A percentile compares a stretch with the other conserved stretches of the same genome.
Conservation (phyloP, 2,113 vertebrate genomes). For the Neotragus pygmaeus region DNA sequence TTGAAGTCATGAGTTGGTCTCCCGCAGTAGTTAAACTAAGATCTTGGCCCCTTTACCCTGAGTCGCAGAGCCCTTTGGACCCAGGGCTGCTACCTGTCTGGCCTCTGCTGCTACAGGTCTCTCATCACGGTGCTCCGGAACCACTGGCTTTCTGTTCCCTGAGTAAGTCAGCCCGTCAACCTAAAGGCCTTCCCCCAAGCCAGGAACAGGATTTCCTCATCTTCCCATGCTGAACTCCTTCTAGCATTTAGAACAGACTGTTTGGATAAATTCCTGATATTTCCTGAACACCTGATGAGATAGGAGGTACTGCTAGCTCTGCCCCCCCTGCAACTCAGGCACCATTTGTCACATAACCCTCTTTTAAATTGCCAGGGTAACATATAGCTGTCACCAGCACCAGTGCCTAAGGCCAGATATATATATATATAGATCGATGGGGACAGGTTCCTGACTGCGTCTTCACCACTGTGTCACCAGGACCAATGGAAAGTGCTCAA, state of each 20-base stretch:
- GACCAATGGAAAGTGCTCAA: background rate
- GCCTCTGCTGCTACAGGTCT: background rate
- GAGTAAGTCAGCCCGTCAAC: background rate
- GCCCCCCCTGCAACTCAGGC: background rate
- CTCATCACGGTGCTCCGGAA: background rate
- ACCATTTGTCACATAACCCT: background rate
- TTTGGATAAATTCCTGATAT: background rate
- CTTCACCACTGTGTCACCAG: background rate
- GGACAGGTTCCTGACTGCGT: background rate
- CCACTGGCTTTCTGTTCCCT: background rate
- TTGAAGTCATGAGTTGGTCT: background rate
- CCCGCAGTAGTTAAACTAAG: background rate
- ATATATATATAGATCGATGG: background rate
- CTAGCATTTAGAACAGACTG: background rate
- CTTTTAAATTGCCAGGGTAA: background rate
- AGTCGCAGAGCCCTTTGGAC: background rate
- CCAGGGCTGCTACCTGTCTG: background rate
- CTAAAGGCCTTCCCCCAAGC: background rate
- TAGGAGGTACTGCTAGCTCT: fast-evolving
- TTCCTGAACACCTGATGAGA: background rate
- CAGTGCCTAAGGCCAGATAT: background rate
- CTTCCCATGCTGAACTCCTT: background rate
- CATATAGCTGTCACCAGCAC: too few relatives aligned
- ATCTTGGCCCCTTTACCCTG: background rate
- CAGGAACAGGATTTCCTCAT: background rate